These are phyloP conservation scores for Tipula unca DNA, from an alignment of 2,888 invertebrate genomes.

Conservation along the genomic window DNA sequence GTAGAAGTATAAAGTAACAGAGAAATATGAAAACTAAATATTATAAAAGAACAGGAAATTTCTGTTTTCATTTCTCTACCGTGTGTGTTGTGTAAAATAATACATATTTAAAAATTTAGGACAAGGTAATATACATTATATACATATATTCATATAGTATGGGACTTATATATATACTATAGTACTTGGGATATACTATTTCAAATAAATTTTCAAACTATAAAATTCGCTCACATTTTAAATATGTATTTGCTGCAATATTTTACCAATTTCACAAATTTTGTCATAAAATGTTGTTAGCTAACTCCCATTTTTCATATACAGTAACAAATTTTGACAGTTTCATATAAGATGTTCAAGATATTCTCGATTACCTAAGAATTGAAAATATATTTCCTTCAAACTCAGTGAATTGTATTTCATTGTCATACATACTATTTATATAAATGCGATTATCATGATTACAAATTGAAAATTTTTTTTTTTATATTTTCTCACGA, in stretches of 20 bases:
- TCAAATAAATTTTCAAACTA: neutral
- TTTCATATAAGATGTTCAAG: neutral
- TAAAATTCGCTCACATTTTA: neutral
- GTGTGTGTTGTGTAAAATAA: neutral
- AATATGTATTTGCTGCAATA: neutral
- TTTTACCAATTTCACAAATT: neutral
- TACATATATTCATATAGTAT: neutral
- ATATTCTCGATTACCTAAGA: neutral
- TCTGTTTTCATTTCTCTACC: neutral
- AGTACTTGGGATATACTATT: neutral
- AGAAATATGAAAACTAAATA: neutral
- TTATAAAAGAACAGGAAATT: neutral
- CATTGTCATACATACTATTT: too few relatives aligned
- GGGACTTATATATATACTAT: too few relatives aligned
- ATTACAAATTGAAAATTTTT: neutral
- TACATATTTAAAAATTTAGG: neutral
- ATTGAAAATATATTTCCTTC: neutral
- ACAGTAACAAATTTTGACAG: neutral
- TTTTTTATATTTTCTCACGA: neutral
- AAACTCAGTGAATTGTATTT: too few relatives aligned
- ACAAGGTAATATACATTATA: neutral
- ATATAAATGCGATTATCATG: neutral
- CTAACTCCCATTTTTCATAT: neutral
- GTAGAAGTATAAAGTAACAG: neutral
- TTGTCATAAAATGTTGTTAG: neutral